phyloP scores from a whole-genome alignment of 2,888 invertebrate species.

The Drosophila neotestacea region DNA sequence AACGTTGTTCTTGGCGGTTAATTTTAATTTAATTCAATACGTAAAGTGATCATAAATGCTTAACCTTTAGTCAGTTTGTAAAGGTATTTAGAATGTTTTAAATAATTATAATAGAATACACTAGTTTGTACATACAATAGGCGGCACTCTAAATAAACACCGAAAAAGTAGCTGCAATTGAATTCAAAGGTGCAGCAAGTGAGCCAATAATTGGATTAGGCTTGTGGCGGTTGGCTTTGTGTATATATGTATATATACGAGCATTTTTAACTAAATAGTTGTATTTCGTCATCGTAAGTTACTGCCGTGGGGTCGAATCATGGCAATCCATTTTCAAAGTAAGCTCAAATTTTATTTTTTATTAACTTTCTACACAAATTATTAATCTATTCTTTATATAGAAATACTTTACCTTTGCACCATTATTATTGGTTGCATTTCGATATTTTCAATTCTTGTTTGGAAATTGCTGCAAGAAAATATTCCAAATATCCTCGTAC shows the following conservation, averaged over 20 bases:
- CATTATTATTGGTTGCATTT: conserved; percentile 66
- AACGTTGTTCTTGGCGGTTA: neutral
- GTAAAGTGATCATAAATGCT: too few species aligned
- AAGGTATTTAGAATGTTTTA: too few species aligned
- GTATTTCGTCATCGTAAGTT: conserved; percentile 62
- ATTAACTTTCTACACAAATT: neutral
- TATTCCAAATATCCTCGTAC: conserved; percentile 69
- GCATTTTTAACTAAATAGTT: conserved; percentile 27
- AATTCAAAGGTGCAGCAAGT: conserved; percentile 31
- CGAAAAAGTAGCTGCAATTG: conserved; percentile 21
- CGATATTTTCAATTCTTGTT: conserved; percentile 70
- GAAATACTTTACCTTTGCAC: conserved; percentile 70
- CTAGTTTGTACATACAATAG: too few species aligned
- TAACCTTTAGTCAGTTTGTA: too few species aligned
- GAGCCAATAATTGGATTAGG: conserved; percentile 59
- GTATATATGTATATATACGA: conserved; percentile 2
- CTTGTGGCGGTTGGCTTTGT: conserved; percentile 20
- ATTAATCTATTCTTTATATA: conserved; percentile 24
- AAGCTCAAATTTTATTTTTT: conserved; percentile 5
- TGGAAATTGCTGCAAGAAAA: conserved; percentile 69
- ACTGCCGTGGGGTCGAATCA: neutral
- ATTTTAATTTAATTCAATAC: neutral
- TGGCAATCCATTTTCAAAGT: conserved; percentile 71
- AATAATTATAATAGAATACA: too few species aligned
- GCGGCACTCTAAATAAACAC: neutral